A percentile compares a stretch with the other conserved stretches of the same genome.
These are phyloP conservation scores for Galleria mellonella DNA, from an alignment of 1,140 invertebrate species.

Conservation along the genomic window DNA sequence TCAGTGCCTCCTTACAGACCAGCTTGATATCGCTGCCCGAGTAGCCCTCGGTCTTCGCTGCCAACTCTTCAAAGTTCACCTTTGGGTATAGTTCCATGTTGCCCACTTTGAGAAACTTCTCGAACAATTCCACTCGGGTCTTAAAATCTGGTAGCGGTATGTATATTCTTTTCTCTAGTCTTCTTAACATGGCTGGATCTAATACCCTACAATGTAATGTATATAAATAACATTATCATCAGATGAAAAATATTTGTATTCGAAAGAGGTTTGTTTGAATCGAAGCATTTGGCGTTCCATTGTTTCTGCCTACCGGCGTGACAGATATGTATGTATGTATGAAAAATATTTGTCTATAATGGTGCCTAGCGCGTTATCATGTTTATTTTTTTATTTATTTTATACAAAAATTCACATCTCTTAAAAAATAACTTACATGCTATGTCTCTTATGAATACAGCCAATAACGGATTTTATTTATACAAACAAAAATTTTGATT, in stretches of 20 bases:
- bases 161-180: slow-evolving; percentile 91
- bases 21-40: slow-evolving; percentile 92
- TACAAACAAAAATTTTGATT: too few species aligned
- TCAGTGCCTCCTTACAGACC: slow-evolving; percentile 91
- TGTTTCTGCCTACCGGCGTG: too few species aligned
- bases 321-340: too few species aligned
- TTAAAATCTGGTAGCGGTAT: slow-evolving; percentile 83
- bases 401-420: too few species aligned
- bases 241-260: background rate
- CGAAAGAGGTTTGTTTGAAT: too few species aligned
- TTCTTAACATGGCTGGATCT: slow-evolving; percentile 89
- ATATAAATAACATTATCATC: background rate
- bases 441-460: too few species aligned
- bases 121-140: slow-evolving; percentile 81
- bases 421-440: too few species aligned
- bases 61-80: slow-evolving; percentile 74
- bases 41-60: slow-evolving; percentile 82
- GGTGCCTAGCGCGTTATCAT: too few species aligned
- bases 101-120: slow-evolving; percentile 71
- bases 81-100: slow-evolving; percentile 44
- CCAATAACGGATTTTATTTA: too few species aligned
- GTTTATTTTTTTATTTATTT: too few species aligned
- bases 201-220: slow-evolving; percentile 80
- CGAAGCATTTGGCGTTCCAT: too few species aligned
- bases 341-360: too few species aligned